Evolutionary conservation across 92 coral and sea anemone species (phyloP).

Genomic region (Palythoa heliodiscus): DNA sequence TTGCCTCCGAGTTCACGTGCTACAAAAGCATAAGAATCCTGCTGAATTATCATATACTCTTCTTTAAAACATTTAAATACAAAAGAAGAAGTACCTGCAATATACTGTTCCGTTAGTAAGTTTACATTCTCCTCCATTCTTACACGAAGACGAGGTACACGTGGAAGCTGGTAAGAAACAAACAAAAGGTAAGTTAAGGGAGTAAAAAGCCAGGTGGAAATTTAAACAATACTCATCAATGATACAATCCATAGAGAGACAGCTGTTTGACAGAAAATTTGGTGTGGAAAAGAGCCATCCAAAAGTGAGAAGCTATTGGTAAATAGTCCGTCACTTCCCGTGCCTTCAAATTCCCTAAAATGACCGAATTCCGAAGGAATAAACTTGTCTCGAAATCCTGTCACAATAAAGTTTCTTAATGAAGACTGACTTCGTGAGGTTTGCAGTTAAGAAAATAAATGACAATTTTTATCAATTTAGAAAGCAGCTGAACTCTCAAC

Average conservation of each 20-base stretch:
- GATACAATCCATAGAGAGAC: constrained; percentile 36
- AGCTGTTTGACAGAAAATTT: constrained; percentile 32
- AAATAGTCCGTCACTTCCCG: constrained; percentile 15
- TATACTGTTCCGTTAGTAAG: constrained; percentile 47
- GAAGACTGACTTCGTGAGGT: constrained; percentile 16
- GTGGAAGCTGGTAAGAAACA: constrained; percentile 74
- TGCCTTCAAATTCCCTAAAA: neutral
- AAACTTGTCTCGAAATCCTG: neutral
- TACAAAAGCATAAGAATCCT: constrained; percentile 17
- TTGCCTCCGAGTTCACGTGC: constrained; percentile 57
- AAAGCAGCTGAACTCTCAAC: constrained; percentile 29
- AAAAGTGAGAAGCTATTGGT: constrained; percentile 4
- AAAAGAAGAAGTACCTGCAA: constrained; percentile 77
- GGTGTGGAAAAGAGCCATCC: constrained; percentile 30
- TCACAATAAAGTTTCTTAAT: constrained; percentile 4
- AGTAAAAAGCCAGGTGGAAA: constrained; percentile 70
- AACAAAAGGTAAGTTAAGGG: constrained; percentile 53
- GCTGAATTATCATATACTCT: constrained; percentile 18
- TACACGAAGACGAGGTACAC: constrained; percentile 77
- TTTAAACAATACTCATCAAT: constrained; percentile 34
- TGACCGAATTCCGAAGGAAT: constrained; percentile 39
- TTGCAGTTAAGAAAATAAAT: constrained; percentile 25
- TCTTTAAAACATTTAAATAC: neutral
- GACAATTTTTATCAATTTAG: neutral
- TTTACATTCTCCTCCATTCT: constrained; percentile 82